Percentiles rank a stretch among this genome's conserved stretches.
These are phyloP conservation scores for Chymomyza fuscimana DNA, from an alignment of 2,888 invertebrate species.

Conservation along the genomic window DNA sequence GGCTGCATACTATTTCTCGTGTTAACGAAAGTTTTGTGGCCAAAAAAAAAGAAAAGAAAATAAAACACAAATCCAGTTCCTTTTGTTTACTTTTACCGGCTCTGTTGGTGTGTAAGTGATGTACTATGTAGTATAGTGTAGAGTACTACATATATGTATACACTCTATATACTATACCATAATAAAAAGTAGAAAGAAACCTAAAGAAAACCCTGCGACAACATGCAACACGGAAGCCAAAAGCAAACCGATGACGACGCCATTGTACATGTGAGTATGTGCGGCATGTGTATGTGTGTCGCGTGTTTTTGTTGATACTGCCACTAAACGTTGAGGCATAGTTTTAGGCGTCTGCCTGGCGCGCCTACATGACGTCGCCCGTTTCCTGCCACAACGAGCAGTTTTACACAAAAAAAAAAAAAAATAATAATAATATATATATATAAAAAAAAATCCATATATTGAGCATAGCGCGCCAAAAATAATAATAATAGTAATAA, in stretches of 20 bases:
- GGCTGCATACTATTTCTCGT: constrained; percentile 64
- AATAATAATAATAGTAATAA: constrained; percentile 68
- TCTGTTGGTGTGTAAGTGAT: constrained; percentile 14
- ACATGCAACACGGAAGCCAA: constrained; percentile 57
- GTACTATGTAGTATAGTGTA: not conserved
- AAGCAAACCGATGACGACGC: constrained; percentile 30
- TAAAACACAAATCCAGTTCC: constrained; percentile 41
- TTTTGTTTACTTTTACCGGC: constrained; percentile 61
- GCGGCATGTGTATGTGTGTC: constrained; percentile 17
- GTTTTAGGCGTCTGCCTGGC: constrained; percentile 69
- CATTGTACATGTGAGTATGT: constrained; percentile 21
- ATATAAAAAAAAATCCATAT: constrained; percentile 1
- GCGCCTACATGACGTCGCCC: constrained; percentile 70
- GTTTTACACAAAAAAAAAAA: constrained; percentile 24
- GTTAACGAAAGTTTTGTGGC: constrained; percentile 66
- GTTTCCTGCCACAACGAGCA: constrained; percentile 48
- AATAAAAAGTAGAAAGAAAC: constrained; percentile 12
- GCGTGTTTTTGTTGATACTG: constrained; percentile 66
- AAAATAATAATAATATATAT: constrained; percentile 5
- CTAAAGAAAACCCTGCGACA: constrained; percentile 51
- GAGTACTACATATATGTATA: too few species aligned
- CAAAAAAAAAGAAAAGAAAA: constrained; percentile 30
- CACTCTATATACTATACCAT: constrained; percentile 2
- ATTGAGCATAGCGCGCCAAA: constrained; percentile 39
- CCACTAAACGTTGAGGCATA: constrained; percentile 72